Evolutionary conservation across 1,140 invertebrate genomes (phyloP).

Genomic region (Diplogasteroides magnus): DNA sequence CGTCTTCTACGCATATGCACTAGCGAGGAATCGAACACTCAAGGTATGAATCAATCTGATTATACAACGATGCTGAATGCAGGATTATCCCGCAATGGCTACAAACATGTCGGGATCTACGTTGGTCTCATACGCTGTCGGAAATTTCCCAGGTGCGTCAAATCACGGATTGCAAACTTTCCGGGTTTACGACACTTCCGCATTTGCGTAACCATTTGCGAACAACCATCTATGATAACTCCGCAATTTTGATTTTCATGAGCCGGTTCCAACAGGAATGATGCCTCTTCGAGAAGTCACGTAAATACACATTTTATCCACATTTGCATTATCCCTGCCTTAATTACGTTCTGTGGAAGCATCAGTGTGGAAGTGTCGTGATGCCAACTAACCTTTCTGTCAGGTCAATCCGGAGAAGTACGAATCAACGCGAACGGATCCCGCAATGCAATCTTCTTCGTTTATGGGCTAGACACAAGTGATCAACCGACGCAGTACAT

Average conservation of each 20-base stretch:
- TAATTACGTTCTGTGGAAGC: not conserved
- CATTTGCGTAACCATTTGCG: too few species aligned
- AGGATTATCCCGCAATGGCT: not conserved
- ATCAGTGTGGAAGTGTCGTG: too few species aligned
- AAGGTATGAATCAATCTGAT: not conserved
- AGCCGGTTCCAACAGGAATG: too few species aligned
- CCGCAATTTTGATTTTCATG: too few species aligned
- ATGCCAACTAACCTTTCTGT: too few species aligned
- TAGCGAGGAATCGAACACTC: not conserved
- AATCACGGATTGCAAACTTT: too few species aligned
- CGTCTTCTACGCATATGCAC: not conserved
- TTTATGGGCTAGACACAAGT: not conserved
- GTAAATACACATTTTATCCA: too few species aligned
- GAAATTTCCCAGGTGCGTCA: too few species aligned
- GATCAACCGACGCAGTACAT: too few species aligned
- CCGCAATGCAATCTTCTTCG: not conserved
- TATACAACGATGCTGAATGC: not conserved
- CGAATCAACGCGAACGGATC: constrained; percentile 6
- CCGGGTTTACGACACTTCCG: too few species aligned
- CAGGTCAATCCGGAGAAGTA: constrained; percentile 11
- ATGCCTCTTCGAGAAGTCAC: too few species aligned
- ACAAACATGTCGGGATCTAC: not conserved
- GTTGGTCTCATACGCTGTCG: not conserved
- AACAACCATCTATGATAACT: not conserved
- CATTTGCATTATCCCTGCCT: not conserved